These are phyloP conservation scores for Sorex fumeus DNA, from an alignment of 2,113 vertebrate species.

Conservation along the genomic window DNA sequence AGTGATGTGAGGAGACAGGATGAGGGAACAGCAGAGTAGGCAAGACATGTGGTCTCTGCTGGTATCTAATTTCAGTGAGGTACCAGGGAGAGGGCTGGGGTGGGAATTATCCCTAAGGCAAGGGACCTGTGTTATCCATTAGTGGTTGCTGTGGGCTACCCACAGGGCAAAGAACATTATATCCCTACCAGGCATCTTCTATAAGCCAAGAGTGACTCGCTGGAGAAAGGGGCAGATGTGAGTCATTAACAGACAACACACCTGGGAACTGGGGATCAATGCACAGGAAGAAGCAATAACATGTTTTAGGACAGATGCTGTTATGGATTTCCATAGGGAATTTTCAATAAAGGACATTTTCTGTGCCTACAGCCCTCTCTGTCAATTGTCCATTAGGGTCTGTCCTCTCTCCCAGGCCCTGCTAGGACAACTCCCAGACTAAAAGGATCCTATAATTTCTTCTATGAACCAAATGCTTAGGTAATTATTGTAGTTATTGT, in stretches of 20 bases:
- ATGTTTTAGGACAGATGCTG: background rate
- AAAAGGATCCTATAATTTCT: background rate
- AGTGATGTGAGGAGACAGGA: background rate
- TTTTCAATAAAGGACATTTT: background rate
- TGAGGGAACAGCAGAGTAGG: background rate
- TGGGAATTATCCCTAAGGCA: background rate
- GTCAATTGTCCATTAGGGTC: background rate
- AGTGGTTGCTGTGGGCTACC: background rate
- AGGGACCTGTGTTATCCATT: background rate
- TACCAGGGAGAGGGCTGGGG: background rate
- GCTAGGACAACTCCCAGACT: background rate
- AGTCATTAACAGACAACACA: background rate
- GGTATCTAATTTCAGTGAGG: background rate
- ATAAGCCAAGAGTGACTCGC: background rate
- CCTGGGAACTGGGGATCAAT: background rate
- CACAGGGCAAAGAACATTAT: accelerated
- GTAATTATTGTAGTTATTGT: background rate
- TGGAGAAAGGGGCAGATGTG: constrained; percentile 5
- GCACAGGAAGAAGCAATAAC: background rate
- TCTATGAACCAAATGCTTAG: background rate
- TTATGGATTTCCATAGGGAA: background rate
- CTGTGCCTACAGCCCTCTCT: accelerated
- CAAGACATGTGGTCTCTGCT: background rate
- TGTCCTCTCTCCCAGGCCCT: background rate
- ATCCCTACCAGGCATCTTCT: constrained; percentile 9